These are phyloP conservation scores for Cyclophora punctaria DNA, from an alignment of 2,888 invertebrate species.

Conservation along the genomic window DNA sequence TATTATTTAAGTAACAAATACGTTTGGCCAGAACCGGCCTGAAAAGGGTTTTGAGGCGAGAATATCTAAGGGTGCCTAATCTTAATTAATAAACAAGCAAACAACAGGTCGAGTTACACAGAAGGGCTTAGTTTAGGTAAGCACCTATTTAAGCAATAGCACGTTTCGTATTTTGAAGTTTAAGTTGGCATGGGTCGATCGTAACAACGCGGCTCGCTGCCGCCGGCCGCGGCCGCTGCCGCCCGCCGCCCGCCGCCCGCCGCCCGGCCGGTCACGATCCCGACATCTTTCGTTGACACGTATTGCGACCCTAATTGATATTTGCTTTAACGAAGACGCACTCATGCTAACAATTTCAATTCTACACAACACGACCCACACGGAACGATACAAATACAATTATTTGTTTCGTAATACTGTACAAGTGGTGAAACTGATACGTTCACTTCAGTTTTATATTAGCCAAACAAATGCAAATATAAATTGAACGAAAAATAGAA, in stretches of 20 bases:
- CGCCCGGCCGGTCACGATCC: slow-evolving; percentile 32
- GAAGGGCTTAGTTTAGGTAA: slow-evolving; percentile 47
- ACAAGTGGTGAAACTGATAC: background rate
- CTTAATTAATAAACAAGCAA: slow-evolving; percentile 59
- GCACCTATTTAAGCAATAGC: slow-evolving; percentile 63
- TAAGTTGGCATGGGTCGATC: slow-evolving; percentile 23
- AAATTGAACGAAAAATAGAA: background rate
- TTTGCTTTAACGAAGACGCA: slow-evolving; percentile 51
- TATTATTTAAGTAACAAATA: slow-evolving; percentile 27
- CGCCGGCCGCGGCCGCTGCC: slow-evolving; percentile 6
- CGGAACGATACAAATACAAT: background rate
- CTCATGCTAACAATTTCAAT: slow-evolving; percentile 41
- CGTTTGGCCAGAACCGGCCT: slow-evolving; percentile 24
- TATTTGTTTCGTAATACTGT: too few relatives aligned
- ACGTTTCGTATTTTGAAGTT: slow-evolving; percentile 63
- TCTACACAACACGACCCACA: slow-evolving; percentile 15
- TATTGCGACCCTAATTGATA: slow-evolving; percentile 57
- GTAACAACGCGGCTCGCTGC: slow-evolving; percentile 15
- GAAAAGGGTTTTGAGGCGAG: slow-evolving; percentile 31
- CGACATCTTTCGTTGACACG: slow-evolving; percentile 41
- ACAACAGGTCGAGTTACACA: slow-evolving; percentile 47
- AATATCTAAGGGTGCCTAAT: slow-evolving; percentile 40
- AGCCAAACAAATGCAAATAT: background rate
- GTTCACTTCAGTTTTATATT: background rate
- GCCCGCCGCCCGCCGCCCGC: slow-evolving; percentile 13